Evolutionary conservation across 92 coral and sea anemone genomes (phyloP).

Genomic region (Isaurus tuberculatus): DNA sequence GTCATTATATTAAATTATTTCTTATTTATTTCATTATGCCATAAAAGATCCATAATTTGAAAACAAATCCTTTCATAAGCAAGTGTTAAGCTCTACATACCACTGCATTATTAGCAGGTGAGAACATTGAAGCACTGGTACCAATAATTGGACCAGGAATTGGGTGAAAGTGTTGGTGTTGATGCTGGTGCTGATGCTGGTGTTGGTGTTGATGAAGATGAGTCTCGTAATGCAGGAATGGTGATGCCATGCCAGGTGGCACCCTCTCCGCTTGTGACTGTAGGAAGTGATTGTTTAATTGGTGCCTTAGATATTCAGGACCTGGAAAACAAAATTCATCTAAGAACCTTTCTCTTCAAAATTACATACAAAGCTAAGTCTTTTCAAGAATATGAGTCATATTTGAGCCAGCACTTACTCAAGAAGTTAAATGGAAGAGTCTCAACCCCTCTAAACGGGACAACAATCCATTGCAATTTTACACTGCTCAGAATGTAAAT

Average conservation of each 20-base stretch:
- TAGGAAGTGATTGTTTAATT: conserved; percentile 86
- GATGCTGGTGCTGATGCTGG: conserved; percentile 84
- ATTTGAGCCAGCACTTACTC: too few species aligned
- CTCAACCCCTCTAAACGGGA: too few species aligned
- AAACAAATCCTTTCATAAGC: too few species aligned
- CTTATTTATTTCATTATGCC: too few species aligned
- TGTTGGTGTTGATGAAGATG: conserved; percentile 97
- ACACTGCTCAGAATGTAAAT: too few species aligned
- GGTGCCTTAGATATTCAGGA: conserved; percentile 87
- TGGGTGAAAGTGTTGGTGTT: conserved; percentile 93
- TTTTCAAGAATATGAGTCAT: too few species aligned
- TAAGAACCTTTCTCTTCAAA: too few species aligned
- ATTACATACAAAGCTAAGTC: too few species aligned
- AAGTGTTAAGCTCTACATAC: conserved; percentile 50
- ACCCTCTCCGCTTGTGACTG: conserved; percentile 89
- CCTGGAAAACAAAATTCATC: conserved; percentile 50
- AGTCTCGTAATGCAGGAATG: conserved; percentile 84
- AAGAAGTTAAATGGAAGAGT: too few species aligned
- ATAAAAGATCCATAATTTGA: too few species aligned
- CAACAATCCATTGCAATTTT: too few species aligned
- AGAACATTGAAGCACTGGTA: conserved; percentile 58
- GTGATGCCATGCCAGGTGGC: conserved; percentile 64
- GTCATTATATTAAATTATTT: too few species aligned
- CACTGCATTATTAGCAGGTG: conserved; percentile 70
- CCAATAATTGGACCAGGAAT: conserved; percentile 70